Evolutionary conservation across 2,888 invertebrate species (phyloP), one percentile per base, ranked within the genome.

Genomic region (Noctua pronuba): DNA sequence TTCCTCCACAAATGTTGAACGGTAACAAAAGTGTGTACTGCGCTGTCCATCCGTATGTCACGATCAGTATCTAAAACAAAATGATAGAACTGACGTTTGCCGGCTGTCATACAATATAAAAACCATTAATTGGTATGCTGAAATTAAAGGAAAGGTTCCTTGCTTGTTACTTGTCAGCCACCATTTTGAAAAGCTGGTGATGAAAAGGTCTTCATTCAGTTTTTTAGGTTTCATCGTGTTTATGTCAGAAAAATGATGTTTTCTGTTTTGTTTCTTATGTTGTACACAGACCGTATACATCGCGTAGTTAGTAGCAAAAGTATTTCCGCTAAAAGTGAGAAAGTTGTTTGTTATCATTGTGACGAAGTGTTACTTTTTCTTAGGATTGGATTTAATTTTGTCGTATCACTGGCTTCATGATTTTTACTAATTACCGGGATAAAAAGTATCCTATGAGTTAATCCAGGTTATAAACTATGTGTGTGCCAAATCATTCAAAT

Each of bases 11-110:
- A 44, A 35, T 18, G 55, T 44, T 13, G 28, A 55, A 76, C 16
- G 44, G 18, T 21, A 80, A 62, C 55, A 52, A 80, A 79, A 79
- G 79, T 80, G 84, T 80, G 41, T 31, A 46, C 31, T 16, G 21
- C 49, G 31, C 69, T 70, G 84, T 82, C 77, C 44, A 46, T 75
- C 77, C 58, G 70, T 81, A 28, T 75, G 84, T 88, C 84, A 77
- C 67, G 79, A 89, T 89, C 64, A 72, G 65, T 84, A 84, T 89
- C 88, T 73, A 64, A 79, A 89, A 80, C 73, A 71, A 82, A 86
- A 83, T 73, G 73, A 80, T 73, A 49, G 35, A 75, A 67, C 70
- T 75, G 80, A 82, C 84, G 60, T 83, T 83, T 72, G 74, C 73
- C 71, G 18, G 60, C 77, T 87, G 79, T 81, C 79, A 83, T 71